A percentile compares a stretch with the other conserved stretches of the same genome.
Conservation (phyloP, 2,797 vertebrate genomes). For the Pseudochirops cupreus region DNA sequence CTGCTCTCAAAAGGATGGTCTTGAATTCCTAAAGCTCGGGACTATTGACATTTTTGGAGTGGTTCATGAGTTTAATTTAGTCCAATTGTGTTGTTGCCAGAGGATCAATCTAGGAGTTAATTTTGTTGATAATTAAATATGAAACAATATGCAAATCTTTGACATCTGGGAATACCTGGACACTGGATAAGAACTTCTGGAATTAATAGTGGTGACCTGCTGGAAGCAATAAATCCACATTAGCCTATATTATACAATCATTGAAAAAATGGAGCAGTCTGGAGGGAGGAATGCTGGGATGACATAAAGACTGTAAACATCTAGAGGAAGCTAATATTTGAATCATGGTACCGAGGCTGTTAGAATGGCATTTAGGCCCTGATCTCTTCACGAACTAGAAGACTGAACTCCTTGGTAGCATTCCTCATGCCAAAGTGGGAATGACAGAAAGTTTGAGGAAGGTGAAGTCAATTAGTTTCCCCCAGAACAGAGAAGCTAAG, state of each 20-base stretch:
- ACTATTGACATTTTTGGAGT: slow-evolving; percentile 30
- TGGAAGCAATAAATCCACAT: neutral
- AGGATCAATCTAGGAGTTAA: neutral
- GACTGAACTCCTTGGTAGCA: neutral
- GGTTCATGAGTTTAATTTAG: slow-evolving; percentile 44
- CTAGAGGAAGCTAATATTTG: slow-evolving; percentile 29
- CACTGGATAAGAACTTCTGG: slow-evolving; percentile 8
- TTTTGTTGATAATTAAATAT: slow-evolving; percentile 39
- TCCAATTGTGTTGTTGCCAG: neutral
- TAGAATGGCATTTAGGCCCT: neutral
- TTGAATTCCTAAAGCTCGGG: slow-evolving; percentile 37
- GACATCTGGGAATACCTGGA: neutral
- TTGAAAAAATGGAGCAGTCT: neutral
- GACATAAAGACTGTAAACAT: neutral
- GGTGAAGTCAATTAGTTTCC: neutral
- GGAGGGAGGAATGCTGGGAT: neutral
- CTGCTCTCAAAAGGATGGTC: neutral
- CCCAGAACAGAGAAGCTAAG: neutral
- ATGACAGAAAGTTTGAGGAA: neutral
- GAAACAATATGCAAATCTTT: slow-evolving; percentile 12
- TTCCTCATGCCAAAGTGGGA: neutral
- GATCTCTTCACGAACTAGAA: neutral
- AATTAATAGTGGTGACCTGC: slow-evolving; percentile 2
- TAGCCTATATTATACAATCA: neutral
- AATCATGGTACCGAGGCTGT: neutral